phyloP scores from a whole-genome alignment of 2,113 vertebrate genomes.

The human (Homo sapiens) region DNA sequence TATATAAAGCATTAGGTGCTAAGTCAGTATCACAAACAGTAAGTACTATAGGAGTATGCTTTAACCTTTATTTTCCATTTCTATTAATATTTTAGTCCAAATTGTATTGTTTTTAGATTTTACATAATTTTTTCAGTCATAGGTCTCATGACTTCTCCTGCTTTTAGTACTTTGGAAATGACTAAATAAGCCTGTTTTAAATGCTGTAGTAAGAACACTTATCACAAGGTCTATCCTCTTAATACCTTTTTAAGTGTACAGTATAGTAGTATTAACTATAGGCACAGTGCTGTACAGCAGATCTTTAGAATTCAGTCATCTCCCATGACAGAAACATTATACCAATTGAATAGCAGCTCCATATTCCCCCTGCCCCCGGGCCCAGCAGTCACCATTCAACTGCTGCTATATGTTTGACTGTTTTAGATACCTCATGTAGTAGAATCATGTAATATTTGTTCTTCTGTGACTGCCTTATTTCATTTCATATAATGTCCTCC shows the following conservation, averaged over 20 bases:
- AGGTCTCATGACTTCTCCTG: neutral
- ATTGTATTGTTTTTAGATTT: constrained; percentile 15
- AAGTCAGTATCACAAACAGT: neutral
- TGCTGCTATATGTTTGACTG: neutral
- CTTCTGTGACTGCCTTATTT: neutral
- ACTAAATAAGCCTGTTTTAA: neutral
- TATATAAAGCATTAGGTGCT: neutral
- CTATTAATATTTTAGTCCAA: neutral
- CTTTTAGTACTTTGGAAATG: neutral
- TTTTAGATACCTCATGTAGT: neutral
- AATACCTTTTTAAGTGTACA: neutral
- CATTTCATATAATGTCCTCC: neutral
- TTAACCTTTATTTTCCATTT: constrained; percentile 6
- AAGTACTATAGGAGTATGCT: neutral
- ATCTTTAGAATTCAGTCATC: neutral
- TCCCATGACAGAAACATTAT: neutral
- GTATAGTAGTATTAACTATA: neutral
- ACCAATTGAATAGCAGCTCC: neutral
- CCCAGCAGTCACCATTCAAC: neutral
- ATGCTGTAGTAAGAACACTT: neutral
- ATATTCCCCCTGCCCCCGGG: neutral
- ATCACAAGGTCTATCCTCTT: neutral
- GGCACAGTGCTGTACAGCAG: neutral
- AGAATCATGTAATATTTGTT: neutral
- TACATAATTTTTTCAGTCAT: neutral